Conservation (phyloP, 2,113 vertebrate species). For the Nerophis lumbriciformis region DNA sequence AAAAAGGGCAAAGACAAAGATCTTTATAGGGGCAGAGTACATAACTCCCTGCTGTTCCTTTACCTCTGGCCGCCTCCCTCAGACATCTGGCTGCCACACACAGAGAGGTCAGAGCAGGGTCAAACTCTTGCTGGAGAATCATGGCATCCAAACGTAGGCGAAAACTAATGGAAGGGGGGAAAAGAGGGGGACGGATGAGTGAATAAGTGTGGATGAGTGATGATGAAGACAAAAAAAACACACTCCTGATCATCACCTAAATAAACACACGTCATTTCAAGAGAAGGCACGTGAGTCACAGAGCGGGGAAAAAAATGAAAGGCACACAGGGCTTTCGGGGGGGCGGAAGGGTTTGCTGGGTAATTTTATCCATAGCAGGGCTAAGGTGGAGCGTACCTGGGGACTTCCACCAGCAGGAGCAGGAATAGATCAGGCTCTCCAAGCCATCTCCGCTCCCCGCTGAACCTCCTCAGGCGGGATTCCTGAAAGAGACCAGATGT, state of each 20-base stretch:
- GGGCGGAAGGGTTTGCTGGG: neutral
- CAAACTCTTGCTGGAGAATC: conserved; percentile 80
- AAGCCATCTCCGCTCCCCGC: conserved; percentile 64
- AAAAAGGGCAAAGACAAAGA: conserved; percentile 13
- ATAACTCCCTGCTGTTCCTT: conserved; percentile 54
- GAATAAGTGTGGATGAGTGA: conserved; percentile 22
- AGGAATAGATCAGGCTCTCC: conserved; percentile 75
- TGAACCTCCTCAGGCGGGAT: conserved; percentile 65
- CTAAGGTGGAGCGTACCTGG: conserved; percentile 55
- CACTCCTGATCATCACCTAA: conserved; percentile 38
- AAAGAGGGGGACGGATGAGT: conserved; percentile 19
- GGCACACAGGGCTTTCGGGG: too few species aligned
- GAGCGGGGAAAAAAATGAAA: neutral
- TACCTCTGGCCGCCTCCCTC: conserved; percentile 76
- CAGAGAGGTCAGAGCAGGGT: conserved; percentile 74
- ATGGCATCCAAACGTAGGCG: conserved; percentile 74
- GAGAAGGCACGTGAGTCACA: conserved; percentile 1
- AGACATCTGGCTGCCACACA: conserved; percentile 78
- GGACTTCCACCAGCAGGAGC: conserved; percentile 70
- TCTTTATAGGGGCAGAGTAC: conserved; percentile 25
- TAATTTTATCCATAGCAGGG: neutral
- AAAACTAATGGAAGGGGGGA: conserved; percentile 59
- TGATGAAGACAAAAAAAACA: conserved; percentile 29
- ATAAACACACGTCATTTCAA: conserved; percentile 27
- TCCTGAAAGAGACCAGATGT: conserved; percentile 60